Evolutionary conservation across 2,888 invertebrate genomes (phyloP).

Genomic region (Allacma fusca): DNA sequence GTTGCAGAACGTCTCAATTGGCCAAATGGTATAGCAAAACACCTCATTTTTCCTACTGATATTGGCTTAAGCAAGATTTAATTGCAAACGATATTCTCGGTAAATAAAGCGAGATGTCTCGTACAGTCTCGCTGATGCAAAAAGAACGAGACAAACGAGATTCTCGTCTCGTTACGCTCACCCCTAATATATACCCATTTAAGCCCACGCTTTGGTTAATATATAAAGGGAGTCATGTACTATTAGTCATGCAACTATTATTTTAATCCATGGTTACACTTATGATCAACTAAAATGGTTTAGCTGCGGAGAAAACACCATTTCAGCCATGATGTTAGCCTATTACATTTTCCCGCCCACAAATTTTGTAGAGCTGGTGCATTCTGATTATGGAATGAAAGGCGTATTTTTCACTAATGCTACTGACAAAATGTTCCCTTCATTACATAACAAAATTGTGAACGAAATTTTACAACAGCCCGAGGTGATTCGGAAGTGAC

Average conservation of each 20-base stretch:
- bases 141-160: no score
- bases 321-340: not conserved
- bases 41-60: no score
- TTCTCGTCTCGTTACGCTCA: no score
- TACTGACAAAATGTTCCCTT: not conserved
- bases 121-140: no score
- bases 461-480: not conserved
- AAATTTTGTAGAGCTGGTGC: not conserved
- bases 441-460: not conserved
- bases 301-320: not conserved
- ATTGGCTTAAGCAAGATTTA: no score
- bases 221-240: not conserved
- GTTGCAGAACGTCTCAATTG: no score
- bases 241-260: not conserved
- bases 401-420: not conserved
- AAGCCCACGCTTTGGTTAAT: not conserved
- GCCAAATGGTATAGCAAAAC: no score
- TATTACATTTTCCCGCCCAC: slow-evolving; percentile 8
- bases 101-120: no score
- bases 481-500: not conserved
- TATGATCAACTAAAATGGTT: not conserved
- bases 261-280: not conserved
- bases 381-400: not conserved
- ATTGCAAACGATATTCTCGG: no score
- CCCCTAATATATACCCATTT: not conserved